Conservation (phyloP, 1,140 invertebrate species). For the Nilaparvata lugens region DNA sequence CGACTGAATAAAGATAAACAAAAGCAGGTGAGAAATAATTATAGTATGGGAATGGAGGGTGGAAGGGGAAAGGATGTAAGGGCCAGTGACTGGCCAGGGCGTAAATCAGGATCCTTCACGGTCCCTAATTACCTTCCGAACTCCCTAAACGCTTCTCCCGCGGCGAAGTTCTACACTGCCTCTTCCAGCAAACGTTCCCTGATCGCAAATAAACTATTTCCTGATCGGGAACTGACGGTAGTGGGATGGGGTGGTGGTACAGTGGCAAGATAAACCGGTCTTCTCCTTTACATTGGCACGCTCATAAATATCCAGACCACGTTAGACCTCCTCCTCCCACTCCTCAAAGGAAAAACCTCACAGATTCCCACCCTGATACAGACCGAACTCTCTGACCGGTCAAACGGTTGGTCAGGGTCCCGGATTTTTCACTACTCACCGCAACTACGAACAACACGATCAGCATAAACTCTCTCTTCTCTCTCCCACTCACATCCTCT, state of each 20-base stretch:
- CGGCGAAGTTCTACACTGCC: too few species aligned
- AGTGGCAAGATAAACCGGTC: not conserved
- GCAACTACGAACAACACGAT: too few species aligned
- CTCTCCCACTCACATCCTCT: too few species aligned
- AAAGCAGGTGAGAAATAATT: too few species aligned
- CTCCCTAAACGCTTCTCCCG: slow-evolving; percentile 3
- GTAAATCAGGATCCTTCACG: not conserved
- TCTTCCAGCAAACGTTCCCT: not conserved
- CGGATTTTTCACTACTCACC: not conserved
- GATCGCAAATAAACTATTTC: slow-evolving; percentile 4
- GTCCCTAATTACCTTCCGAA: slow-evolving; percentile 3
- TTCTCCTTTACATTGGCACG: slow-evolving; percentile 5
- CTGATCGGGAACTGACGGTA: not conserved
- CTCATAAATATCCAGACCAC: slow-evolving; percentile 2
- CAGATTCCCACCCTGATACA: not conserved
- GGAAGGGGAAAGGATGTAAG: not conserved
- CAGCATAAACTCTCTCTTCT: too few species aligned
- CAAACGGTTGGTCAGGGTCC: not conserved
- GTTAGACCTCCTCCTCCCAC: not conserved
- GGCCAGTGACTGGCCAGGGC: not conserved
- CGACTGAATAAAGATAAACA: too few species aligned
- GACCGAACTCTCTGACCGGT: not conserved
- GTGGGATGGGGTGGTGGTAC: too few species aligned
- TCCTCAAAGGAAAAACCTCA: not conserved
- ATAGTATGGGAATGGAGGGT: too few species aligned